Percentiles rank a stretch among this genome's conserved stretches.
Conservation (phyloP, 2,797 vertebrate species). For the Adelosebastes latens region DNA sequence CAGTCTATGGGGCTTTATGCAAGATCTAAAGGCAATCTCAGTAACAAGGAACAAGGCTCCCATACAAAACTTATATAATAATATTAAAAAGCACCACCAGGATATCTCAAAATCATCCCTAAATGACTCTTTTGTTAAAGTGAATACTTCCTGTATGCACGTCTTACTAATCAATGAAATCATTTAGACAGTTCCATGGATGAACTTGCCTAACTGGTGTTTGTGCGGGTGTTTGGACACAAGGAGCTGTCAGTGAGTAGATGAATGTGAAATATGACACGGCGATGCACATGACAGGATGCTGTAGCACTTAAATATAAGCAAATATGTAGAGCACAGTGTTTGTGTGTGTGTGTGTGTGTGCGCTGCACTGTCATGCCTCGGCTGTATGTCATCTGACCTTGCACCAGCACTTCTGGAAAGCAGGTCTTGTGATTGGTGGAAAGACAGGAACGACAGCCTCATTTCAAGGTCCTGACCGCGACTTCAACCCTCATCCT, state of each 20-base stretch:
- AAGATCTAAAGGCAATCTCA: constrained; percentile 13
- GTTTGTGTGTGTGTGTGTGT: background rate
- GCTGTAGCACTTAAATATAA: constrained; percentile 27
- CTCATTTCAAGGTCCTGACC: constrained; percentile 70
- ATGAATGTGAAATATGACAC: constrained; percentile 60
- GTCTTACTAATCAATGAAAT: constrained; percentile 29
- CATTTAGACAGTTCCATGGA: constrained; percentile 21
- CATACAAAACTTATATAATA: background rate
- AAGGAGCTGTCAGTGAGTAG: constrained; percentile 46
- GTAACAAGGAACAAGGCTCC: background rate
- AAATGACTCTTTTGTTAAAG: constrained; percentile 16
- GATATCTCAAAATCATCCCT: background rate
- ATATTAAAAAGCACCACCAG: background rate
- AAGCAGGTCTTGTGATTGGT: constrained; percentile 70
- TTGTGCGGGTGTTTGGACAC: constrained; percentile 30
- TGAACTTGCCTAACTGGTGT: constrained; percentile 31
- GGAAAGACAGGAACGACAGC: constrained; percentile 50
- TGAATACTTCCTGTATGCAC: background rate
- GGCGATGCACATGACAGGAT: constrained; percentile 53
- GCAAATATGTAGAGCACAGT: constrained; percentile 33
- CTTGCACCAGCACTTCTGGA: constrained; percentile 47
- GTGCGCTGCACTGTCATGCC: constrained; percentile 53
- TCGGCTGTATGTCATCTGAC: constrained; percentile 71
- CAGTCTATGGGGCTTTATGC: constrained; percentile 2
- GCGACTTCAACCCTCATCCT: constrained; percentile 77